Evolutionary conservation across 2,888 invertebrate genomes (phyloP).

Genomic region (Metopia argyrocephala): DNA sequence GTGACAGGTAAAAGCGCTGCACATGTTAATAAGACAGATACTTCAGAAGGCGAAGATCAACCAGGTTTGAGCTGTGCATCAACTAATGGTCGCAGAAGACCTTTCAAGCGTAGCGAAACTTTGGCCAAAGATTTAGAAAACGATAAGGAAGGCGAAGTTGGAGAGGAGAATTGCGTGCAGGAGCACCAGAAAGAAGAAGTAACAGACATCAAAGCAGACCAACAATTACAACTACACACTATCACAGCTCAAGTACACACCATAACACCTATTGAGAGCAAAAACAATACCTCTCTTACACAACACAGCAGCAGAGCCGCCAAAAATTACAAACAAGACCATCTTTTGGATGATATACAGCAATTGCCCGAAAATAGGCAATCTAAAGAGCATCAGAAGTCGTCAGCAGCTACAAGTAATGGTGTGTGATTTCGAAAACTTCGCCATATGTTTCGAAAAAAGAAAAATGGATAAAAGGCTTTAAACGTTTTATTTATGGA

Average conservation of each 20-base stretch:
- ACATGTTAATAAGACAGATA: neutral
- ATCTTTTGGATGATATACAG: neutral
- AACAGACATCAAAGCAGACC: neutral
- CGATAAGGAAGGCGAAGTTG: neutral
- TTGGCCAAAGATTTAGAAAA: constrained; percentile 71
- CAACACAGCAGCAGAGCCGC: too few relatives aligned
- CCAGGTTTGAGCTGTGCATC: neutral
- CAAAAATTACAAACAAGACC: neutral
- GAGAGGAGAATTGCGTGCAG: neutral
- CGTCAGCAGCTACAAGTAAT: neutral
- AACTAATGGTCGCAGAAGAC: constrained; percentile 65
- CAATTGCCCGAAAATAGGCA: neutral
- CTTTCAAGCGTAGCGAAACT: constrained; percentile 74
- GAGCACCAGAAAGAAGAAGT: constrained; percentile 24
- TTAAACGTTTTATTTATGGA: neutral
- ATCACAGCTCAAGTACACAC: constrained; percentile 49
- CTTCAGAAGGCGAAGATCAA: neutral
- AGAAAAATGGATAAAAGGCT: constrained; percentile 32
- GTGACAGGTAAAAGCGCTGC: constrained; percentile 63
- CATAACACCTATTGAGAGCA: neutral
- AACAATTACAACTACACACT: constrained; percentile 23
- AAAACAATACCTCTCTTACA: neutral
- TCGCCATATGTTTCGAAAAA: constrained; percentile 37
- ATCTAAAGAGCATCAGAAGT: neutral
- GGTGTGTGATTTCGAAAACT: constrained; percentile 61